Base-by-base conservation (phyloP, 2,113 vertebrate genomes). In the Cariama cristata region DNA sequence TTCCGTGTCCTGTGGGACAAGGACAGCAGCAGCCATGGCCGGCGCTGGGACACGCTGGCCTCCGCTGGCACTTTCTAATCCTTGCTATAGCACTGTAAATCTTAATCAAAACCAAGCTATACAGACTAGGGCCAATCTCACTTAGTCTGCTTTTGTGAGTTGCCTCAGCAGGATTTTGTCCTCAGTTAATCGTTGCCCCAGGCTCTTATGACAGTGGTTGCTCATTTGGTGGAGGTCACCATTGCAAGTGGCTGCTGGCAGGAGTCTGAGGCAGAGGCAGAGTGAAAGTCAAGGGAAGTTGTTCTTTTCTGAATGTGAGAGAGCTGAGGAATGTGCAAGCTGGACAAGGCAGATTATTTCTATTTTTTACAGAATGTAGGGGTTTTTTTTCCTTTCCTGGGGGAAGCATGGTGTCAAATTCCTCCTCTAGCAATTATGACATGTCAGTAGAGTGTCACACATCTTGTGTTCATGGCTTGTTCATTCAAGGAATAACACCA, bases 21-120 rank as follows among this genome's bases (percentile, higher is more conserved):
- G 0, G 2, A n/a, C 4, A 27, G 64, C 52, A 82, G 63, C 50
- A 69, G 38, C 32, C 60, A 47, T 0, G 2, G 67, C 32, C 0
- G 1, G 23, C 42, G 14, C 38, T 60, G 66, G 30, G 53, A 35
- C 35, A 21, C 0, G 1, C 10, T 42, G 35, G 47, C n/a, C 23
- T 73, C 35, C 59, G 12, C 53, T 52, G 60, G 40, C 33, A 40
- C 40, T 47, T 88, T 20, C 58, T 62, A 49, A n/a, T 60, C 74
- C 30, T 76, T 80, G 32, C 50, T 30, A 3, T 11, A 53, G 33
- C 17, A 35, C 49, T 56, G 67, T 58, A 75, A 81, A 38, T 15
- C 28, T 75, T 47, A 42, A 49, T 40, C 9, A 42, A n/a, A 79
- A 52, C 7, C 0, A 1, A 67, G 75, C n/a, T 42, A 32, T 32